Conservation (phyloP, 1,140 invertebrate species). For the Meloidogyne exigua region DNA sequence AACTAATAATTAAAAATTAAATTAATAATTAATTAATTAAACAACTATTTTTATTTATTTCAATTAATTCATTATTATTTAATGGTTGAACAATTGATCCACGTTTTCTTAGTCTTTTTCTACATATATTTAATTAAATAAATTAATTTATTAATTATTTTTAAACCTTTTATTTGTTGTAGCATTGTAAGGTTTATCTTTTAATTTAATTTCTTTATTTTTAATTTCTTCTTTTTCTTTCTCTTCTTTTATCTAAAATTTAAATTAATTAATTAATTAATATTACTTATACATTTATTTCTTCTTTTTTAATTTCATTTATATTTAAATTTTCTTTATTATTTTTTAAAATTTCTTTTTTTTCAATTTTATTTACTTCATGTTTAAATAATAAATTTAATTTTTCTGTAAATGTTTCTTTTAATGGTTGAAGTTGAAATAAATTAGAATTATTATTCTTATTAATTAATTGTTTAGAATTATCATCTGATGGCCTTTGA, state of each 20-base stretch:
- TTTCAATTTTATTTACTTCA: neutral
- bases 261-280: too few relatives aligned
- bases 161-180: too few relatives aligned
- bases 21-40: neutral
- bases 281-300: neutral
- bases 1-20: neutral
- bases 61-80: conserved; percentile 5
- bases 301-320: neutral
- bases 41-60: neutral
- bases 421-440: neutral
- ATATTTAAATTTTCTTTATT: neutral
- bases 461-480: neutral
- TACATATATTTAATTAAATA: neutral
- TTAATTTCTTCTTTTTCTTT: too few relatives aligned
- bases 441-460: neutral
- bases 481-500: neutral
- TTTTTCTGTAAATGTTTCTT: neutral
- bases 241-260: too few relatives aligned
- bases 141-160: too few relatives aligned
- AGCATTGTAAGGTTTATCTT: too few relatives aligned
- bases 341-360: conserved; percentile 6
- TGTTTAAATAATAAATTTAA: neutral
- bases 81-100: conserved; percentile 1
- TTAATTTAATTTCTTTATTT: too few relatives aligned
- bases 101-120: neutral